Percentiles rank a stretch among this genome's conserved stretches.
Evolutionary conservation across 2,113 vertebrate genomes (phyloP).

Genomic region (Daboia siamensis): DNA sequence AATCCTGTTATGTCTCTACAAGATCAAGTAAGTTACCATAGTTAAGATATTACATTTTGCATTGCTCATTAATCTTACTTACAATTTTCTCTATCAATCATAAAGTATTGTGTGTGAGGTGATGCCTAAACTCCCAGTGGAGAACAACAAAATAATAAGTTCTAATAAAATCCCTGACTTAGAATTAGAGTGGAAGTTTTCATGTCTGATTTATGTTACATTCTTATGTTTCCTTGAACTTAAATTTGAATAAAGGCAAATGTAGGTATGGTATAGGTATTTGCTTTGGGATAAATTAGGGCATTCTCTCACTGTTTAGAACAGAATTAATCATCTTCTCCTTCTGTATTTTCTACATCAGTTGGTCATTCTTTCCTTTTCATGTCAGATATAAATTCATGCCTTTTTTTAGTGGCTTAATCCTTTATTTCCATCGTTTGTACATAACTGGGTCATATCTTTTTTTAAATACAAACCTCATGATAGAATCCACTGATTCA

Average conservation of each 20-base stretch:
- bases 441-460: background rate
- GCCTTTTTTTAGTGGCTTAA: background rate
- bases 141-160: background rate
- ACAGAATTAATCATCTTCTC: background rate
- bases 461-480: background rate
- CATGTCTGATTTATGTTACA: background rate
- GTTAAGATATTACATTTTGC: background rate
- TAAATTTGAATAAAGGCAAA: background rate
- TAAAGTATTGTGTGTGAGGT: background rate
- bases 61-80: background rate
- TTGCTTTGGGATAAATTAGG: background rate
- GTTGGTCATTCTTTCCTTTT: background rate
- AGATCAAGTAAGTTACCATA: constrained; percentile 84
- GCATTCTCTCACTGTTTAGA: background rate
- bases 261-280: background rate
- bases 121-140: background rate
- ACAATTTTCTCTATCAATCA: background rate
- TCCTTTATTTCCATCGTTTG: background rate
- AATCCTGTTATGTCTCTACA: constrained; percentile 99
- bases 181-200: background rate
- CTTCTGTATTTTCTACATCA: background rate
- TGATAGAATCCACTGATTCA: background rate
- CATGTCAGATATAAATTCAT: background rate
- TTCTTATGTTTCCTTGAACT: background rate
- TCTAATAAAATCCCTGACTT: background rate